Conservation (phyloP, 92 coral and sea anemone species). For the Heliopora coerulea region DNA sequence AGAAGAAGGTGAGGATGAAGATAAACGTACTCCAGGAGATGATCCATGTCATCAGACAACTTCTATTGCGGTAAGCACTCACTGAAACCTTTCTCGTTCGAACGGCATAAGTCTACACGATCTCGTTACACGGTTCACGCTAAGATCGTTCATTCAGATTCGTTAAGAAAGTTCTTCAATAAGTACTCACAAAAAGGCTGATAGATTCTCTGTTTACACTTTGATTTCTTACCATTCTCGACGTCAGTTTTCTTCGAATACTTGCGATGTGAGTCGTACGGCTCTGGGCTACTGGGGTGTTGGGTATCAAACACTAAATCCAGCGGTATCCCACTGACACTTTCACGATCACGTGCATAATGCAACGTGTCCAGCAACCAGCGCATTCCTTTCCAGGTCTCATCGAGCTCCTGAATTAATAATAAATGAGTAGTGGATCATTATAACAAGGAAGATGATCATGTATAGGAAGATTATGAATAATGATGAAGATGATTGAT, state of each 20-base stretch:
- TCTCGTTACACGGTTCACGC: no score
- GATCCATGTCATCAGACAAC: no score
- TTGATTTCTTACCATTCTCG: conserved; percentile 8
- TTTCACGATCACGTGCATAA: conserved; percentile 97
- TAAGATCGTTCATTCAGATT: no score
- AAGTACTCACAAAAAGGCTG: no score
- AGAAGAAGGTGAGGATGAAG: background rate
- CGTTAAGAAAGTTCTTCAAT: no score
- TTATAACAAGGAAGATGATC: background rate
- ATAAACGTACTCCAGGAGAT: no score
- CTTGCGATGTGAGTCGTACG: conserved; percentile 43
- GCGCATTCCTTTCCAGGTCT: conserved; percentile 99
- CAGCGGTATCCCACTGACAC: conserved; percentile 98
- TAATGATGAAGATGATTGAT: background rate
- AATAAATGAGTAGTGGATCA: background rate
- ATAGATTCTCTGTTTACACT: no score
- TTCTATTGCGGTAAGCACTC: no score
- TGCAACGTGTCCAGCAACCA: conserved; percentile 96
- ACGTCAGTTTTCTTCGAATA: conserved; percentile 14
- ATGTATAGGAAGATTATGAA: background rate
- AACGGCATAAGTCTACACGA: no score
- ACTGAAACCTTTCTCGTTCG: no score
- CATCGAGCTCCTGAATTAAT: conserved; percentile 75
- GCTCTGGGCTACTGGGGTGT: conserved; percentile 35
- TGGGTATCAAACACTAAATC: conserved; percentile 75